Evolutionary conservation across 2,113 vertebrate genomes (phyloP), one percentile per base, ranked within the genome.

Genomic region (Calyptommatus sinebrachiatus): DNA sequence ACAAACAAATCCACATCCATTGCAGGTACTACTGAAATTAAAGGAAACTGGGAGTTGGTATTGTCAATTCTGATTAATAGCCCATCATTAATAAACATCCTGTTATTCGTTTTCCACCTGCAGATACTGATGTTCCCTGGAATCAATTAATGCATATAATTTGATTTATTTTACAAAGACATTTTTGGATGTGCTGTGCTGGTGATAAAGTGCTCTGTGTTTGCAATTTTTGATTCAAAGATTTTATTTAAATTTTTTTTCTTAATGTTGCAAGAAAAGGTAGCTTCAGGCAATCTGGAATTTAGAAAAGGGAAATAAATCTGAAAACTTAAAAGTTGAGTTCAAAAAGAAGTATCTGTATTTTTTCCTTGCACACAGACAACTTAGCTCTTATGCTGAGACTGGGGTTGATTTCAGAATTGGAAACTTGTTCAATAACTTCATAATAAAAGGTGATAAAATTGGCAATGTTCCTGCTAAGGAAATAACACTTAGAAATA

Each of bases 101-200:
- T 97, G 96, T 96, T 97, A 96, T 96, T 96, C 94, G 94, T 93
- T 96, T 94, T 96, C 96, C 96, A 98, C 97, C 97, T 98, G 96
- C 96, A 97, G 95, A 96, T 94, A 88, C 94, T 94, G 93, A 92
- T 93, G 94, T 87, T 89, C 95, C 95, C 96, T 98, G 97, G 96
- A 97, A 97, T 97, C 97, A 97, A 97, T 98, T 98, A 97, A 94
- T 93, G 96, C 95, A 94, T 95, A 95, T 96, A 95, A 96, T 95
- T 95, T 95, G 91, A 95, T 96, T 96, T 95, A 94, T 94, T 95
- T 95, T 94, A 94, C 94, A 95, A 94, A 95, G 94, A 93, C 92
- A 91, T 94, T 95, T 94, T 94, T 89, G 89, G 92, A 92, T 94
- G 88, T 93, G 91, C 90, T 93, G 87, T 85, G 89, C 83, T 87